Conservation (phyloP, 2,113 vertebrate genomes). For the Lipotes vexillifer region DNA sequence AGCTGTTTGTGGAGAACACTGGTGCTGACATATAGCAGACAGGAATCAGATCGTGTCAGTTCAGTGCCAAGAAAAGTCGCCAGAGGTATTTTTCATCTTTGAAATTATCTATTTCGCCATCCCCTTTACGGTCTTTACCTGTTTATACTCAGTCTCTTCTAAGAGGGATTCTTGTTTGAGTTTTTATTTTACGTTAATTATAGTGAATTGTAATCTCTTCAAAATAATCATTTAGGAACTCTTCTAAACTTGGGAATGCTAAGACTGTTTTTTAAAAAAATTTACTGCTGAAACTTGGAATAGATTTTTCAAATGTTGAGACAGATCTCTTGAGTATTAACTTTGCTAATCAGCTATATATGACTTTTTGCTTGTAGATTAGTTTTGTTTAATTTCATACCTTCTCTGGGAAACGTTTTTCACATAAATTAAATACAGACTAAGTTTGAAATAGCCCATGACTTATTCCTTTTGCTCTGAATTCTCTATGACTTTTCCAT, state of each 20-base stretch:
- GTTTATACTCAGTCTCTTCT: background rate
- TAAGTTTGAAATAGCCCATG: background rate
- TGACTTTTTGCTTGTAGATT: background rate
- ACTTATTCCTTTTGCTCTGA: background rate
- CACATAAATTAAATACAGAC: background rate
- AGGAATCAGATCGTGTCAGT: background rate
- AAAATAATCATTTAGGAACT: constrained; percentile 4
- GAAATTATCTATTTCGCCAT: background rate
- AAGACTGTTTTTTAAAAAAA: background rate
- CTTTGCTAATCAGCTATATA: background rate
- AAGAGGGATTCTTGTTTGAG: constrained; percentile 9
- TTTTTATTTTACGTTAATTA: background rate
- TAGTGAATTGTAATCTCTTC: background rate
- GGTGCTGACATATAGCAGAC: background rate
- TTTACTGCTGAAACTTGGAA: background rate
- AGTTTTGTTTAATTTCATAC: background rate
- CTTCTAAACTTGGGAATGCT: background rate
- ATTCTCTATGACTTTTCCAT: background rate
- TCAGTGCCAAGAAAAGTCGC: background rate
- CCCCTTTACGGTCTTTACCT: background rate
- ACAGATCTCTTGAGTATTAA: background rate
- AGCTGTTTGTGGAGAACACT: background rate
- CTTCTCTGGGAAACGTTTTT: background rate
- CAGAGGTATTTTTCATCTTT: background rate
- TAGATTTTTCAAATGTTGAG: constrained; percentile 6